Percentiles rank a stretch among this genome's conserved stretches.
Conservation (phyloP, 2,888 invertebrate genomes). For the Disparrhopalites patrizii region DNA sequence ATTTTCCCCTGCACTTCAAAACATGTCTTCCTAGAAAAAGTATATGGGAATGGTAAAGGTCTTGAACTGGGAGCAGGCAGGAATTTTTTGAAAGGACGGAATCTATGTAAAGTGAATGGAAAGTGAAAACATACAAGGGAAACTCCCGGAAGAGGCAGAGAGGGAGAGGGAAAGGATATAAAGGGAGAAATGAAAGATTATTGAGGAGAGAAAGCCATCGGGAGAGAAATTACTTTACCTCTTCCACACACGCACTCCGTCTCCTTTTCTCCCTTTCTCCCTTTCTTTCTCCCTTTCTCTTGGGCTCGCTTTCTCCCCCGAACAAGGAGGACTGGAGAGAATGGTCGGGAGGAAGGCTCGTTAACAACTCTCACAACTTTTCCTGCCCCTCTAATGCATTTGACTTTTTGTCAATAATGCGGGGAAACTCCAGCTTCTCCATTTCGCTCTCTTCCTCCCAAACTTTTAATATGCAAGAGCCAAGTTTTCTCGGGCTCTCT, state of each 20-base stretch:
- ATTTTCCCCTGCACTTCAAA: too few relatives aligned
- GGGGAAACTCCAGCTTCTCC: not conserved
- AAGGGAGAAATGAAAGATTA: not conserved
- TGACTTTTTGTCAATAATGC: constrained; percentile 3
- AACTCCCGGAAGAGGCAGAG: not conserved
- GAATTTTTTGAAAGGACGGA: too few relatives aligned
- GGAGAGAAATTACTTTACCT: constrained; percentile 2
- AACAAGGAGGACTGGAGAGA: not conserved
- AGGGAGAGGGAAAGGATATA: not conserved
- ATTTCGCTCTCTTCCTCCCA: constrained; percentile 5
- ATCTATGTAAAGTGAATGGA: too few relatives aligned
- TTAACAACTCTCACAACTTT: not conserved
- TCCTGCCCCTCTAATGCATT: not conserved
- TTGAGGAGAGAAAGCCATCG: not conserved
- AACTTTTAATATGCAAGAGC: constrained; percentile 20
- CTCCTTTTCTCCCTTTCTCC: not conserved
- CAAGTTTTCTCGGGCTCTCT: constrained; percentile 4
- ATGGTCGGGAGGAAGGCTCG: not conserved
- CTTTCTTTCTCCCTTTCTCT: not conserved
- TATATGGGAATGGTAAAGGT: too few relatives aligned
- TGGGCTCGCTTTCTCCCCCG: not conserved
- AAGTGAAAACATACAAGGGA: too few relatives aligned
- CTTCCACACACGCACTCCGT: not conserved
- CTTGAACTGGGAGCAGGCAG: too few relatives aligned
- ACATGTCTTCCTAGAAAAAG: too few relatives aligned